These are phyloP conservation scores for Tachina lurida DNA, from an alignment of 2,888 invertebrate genomes.

Conservation along the genomic window DNA sequence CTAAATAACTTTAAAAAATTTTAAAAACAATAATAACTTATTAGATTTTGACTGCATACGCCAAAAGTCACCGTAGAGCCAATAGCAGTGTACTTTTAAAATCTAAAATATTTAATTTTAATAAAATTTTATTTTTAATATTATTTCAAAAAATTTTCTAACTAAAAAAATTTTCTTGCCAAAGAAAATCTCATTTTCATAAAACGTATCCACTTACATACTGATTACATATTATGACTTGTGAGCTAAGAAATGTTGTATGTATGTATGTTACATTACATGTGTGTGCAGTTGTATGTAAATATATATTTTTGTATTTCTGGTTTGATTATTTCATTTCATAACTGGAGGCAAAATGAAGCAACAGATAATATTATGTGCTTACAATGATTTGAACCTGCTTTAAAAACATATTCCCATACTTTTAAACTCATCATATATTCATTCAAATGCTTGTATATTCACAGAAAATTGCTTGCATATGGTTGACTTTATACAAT, in stretches of 20 bases:
- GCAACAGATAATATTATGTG: conserved; percentile 57
- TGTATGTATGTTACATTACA: neutral
- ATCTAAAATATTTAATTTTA: no score
- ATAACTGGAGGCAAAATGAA: conserved; percentile 44
- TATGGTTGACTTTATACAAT: conserved; percentile 47
- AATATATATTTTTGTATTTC: neutral
- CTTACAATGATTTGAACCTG: conserved; percentile 36
- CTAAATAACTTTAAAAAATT: no score
- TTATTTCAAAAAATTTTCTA: no score
- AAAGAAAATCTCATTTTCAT: no score
- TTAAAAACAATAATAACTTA: no score
- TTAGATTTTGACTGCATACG: no score
- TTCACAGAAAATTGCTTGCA: conserved; percentile 35
- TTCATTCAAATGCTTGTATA: neutral
- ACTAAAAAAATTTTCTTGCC: no score
- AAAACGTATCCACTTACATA: no score
- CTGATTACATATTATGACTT: no score
- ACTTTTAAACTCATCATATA: conserved; percentile 22
- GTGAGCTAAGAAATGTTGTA: neutral
- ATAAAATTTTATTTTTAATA: no score
- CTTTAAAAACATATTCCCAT: conserved; percentile 19
- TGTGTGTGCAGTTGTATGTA: neutral
- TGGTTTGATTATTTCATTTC: neutral
- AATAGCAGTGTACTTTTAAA: no score
- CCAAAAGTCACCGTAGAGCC: no score